Conservation (phyloP, 2,888 invertebrate genomes). For the Drosophila paramelanica region DNA sequence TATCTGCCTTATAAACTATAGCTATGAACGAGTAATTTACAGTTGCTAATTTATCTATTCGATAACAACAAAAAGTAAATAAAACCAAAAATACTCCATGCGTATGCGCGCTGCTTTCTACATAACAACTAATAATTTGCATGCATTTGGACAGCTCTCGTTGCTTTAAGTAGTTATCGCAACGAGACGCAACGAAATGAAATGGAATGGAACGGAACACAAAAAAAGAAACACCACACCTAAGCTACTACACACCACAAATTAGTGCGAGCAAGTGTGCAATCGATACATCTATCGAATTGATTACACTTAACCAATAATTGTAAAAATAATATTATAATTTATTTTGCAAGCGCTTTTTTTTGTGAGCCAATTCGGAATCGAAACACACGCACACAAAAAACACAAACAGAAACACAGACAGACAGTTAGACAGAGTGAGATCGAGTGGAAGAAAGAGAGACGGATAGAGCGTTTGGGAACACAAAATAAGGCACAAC, state of each 20-base stretch:
- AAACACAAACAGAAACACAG: conserved; percentile 13
- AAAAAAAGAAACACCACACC: conserved; percentile 44
- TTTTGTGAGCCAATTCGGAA: conserved; percentile 10
- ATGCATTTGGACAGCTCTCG: conserved; percentile 23
- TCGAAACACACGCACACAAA: conserved; percentile 12
- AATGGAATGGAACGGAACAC: conserved; percentile 32
- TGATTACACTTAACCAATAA: conserved; percentile 11
- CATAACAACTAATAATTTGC: conserved; percentile 22
- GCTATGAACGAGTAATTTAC: conserved; percentile 29
- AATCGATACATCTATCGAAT: conserved; percentile 44
- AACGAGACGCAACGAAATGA: conserved; percentile 21
- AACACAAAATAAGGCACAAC: conserved; percentile 55
- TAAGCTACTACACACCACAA: conserved; percentile 77
- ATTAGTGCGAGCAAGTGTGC: conserved; percentile 66
- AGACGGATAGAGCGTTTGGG: conserved; percentile 18
- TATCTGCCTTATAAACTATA: conserved; percentile 50
- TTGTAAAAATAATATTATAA: conserved; percentile 3
- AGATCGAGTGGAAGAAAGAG: conserved; percentile 8
- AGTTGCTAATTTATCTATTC: conserved; percentile 16
- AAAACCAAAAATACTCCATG: conserved; percentile 46
- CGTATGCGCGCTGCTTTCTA: conserved; percentile 72
- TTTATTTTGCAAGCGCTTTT: conserved; percentile 20
- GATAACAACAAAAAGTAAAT: conserved; percentile 1
- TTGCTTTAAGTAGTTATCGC: conserved; percentile 21
- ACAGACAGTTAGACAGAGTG: conserved; percentile 8